phyloP scores from a whole-genome alignment of 2,797 vertebrate genomes.

The Lepidocolaptes lacrymiger region DNA sequence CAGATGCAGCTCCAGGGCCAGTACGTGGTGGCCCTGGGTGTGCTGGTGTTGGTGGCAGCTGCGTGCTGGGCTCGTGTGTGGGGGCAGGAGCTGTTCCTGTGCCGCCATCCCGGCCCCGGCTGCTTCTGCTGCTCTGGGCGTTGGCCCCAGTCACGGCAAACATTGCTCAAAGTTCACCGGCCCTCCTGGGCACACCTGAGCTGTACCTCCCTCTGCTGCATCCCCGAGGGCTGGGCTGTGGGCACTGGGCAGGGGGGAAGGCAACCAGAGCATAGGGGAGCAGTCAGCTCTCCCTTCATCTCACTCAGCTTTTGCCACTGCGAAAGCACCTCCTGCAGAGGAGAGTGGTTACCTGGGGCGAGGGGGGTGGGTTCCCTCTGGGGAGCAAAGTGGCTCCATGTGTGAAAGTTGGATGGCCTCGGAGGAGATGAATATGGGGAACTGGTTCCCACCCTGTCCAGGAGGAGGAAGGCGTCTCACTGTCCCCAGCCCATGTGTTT shows the following conservation, averaged over 20 bases:
- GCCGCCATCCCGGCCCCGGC: not conserved
- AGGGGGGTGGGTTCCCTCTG: not conserved
- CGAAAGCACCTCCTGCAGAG: not conserved
- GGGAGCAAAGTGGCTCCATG: rapidly evolving
- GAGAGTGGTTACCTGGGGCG: rapidly evolving
- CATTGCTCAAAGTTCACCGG: not conserved
- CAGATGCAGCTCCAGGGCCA: not conserved
- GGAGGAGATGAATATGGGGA: not conserved
- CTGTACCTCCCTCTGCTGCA: not conserved
- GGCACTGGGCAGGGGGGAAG: not conserved
- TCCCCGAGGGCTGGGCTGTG: not conserved
- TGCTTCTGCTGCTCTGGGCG: not conserved
- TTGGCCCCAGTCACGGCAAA: not conserved
- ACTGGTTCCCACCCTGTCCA: not conserved
- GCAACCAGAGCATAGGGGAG: rapidly evolving
- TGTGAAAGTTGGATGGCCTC: not conserved
- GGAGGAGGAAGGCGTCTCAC: not conserved
- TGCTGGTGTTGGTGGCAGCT: not conserved
- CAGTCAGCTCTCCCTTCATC: not conserved
- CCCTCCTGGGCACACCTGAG: not conserved
- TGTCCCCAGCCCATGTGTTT: rapidly evolving
- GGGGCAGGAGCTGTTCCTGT: not conserved
- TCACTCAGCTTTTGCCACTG: not conserved
- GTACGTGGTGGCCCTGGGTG: rapidly evolving
- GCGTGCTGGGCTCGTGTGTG: rapidly evolving